Percentiles rank a stretch among this genome's conserved stretches.
Conservation (phyloP, 2,113 vertebrate species). For the Scalopus aquaticus region DNA sequence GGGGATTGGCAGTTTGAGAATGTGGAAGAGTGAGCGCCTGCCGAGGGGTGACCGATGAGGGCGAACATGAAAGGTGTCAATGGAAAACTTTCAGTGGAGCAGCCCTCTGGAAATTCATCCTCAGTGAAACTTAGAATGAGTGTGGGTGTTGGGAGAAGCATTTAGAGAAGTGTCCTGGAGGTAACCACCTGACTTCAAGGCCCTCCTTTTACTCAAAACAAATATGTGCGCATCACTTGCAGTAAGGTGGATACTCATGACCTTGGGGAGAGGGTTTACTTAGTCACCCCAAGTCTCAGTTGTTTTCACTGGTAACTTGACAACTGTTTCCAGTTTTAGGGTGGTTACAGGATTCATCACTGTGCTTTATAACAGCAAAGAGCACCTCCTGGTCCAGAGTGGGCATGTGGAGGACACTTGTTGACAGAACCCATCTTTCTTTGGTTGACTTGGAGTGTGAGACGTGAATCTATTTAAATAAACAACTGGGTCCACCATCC, state of each 20-base stretch:
- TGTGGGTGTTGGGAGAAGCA: neutral
- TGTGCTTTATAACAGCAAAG: neutral
- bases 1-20: neutral
- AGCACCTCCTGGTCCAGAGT: neutral
- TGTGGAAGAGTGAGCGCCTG: neutral
- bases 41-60: neutral
- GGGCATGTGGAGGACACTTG: neutral
- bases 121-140: neutral
- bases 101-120: neutral
- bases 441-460: neutral
- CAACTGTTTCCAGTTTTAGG: neutral
- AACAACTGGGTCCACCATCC: neutral
- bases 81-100: neutral
- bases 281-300: neutral
- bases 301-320: neutral
- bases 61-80: neutral
- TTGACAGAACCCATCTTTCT: neutral
- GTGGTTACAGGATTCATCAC: neutral
- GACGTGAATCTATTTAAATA: neutral
- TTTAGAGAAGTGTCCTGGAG: neutral
- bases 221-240: neutral
- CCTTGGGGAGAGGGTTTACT: too few relatives aligned
- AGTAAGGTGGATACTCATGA: neutral
- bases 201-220: neutral
- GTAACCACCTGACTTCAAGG: neutral